phyloP scores from a whole-genome alignment of 1,140 invertebrate genomes.

The Reticulitermes speratus region DNA sequence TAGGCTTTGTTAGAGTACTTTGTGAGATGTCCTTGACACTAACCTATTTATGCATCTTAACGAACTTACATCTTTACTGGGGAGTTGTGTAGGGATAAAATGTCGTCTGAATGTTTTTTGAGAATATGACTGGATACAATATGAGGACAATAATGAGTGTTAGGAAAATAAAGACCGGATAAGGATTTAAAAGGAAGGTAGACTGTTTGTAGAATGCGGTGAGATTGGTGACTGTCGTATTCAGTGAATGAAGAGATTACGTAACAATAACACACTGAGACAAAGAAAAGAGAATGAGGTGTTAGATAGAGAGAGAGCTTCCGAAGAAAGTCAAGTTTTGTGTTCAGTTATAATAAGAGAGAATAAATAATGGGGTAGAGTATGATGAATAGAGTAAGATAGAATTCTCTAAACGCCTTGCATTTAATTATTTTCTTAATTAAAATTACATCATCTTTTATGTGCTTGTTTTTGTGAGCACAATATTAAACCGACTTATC shows the following conservation, averaged over 20 bases:
- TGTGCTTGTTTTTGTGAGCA: not conserved
- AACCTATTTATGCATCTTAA: constrained; percentile 10
- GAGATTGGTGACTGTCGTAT: not conserved
- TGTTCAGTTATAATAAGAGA: not conserved
- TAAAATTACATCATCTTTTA: not conserved
- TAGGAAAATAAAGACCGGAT: not conserved
- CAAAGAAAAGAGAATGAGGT: not conserved
- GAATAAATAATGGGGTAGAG: not conserved
- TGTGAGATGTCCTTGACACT: not conserved
- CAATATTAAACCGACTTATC: not conserved
- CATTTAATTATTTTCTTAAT: constrained; percentile 16
- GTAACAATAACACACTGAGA: not conserved
- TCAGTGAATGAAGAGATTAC: not conserved
- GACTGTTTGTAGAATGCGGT: not conserved
- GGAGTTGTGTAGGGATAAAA: not conserved
- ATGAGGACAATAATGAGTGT: not conserved
- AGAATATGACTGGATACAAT: not conserved
- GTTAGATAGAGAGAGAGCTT: not conserved
- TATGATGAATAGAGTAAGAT: not conserved
- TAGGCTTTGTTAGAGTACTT: constrained; percentile 1
- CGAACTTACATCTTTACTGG: not conserved
- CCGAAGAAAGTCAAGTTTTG: not conserved
- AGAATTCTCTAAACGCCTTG: not conserved
- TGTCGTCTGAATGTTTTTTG: not conserved
- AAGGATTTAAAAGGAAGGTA: not conserved